These are phyloP conservation scores for Sclerurus mexicanus DNA, from an alignment of 2,113 vertebrate species.

Conservation along the genomic window DNA sequence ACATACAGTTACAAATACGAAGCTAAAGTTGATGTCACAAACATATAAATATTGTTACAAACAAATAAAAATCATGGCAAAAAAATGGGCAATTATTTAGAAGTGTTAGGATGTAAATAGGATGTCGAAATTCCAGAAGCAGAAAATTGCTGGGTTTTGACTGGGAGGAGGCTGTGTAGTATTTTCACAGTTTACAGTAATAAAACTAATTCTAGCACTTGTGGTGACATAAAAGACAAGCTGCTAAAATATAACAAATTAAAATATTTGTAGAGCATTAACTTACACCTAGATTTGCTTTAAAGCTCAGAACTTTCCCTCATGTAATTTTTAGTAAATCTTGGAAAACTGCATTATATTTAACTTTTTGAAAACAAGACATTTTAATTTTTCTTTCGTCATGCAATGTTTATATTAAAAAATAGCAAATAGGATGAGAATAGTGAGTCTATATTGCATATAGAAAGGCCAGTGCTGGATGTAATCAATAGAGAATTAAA, in stretches of 20 bases:
- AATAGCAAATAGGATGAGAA: neutral
- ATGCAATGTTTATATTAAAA: neutral
- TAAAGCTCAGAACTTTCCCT: neutral
- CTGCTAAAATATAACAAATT: neutral
- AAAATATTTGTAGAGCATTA: neutral
- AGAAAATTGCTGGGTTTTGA: neutral
- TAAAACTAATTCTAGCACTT: conserved; percentile 37
- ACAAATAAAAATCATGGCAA: neutral
- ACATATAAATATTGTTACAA: neutral
- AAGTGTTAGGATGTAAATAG: neutral
- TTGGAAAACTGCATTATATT: neutral
- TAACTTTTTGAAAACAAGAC: neutral
- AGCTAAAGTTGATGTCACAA: neutral
- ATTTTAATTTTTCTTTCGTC: neutral
- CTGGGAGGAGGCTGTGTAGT: neutral
- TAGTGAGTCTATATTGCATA: neutral
- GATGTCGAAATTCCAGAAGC: neutral
- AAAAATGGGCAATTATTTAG: neutral
- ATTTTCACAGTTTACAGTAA: conserved; percentile 25
- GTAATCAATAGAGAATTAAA: neutral
- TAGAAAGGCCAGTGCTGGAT: neutral
- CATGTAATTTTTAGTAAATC: neutral
- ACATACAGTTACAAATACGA: neutral
- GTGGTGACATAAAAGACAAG: neutral
- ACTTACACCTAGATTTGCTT: neutral